Percentiles rank a stretch among this genome's conserved stretches.
phyloP scores from a whole-genome alignment of 2,888 invertebrate genomes.

The Conus canariensis region DNA sequence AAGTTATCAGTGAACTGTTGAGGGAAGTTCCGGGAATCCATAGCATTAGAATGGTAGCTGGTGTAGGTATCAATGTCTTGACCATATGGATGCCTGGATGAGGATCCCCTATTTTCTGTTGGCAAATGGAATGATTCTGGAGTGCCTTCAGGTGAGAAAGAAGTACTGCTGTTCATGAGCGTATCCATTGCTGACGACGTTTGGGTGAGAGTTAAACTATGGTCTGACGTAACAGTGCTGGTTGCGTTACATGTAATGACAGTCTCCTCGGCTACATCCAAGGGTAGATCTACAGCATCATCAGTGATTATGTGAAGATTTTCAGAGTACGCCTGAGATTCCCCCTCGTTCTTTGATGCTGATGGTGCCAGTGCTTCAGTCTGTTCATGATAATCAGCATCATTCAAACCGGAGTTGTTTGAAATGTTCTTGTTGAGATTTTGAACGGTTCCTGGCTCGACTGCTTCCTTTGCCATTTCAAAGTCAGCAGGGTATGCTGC shows the following conservation, averaged over 20 bases:
- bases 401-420: not conserved
- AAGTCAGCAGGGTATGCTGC: not conserved
- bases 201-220: not conserved
- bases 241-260: not conserved
- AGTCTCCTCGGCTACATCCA: slow-evolving; percentile 30
- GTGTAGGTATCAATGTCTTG: not conserved
- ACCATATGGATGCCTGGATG: not conserved
- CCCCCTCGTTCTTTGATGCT: not conserved
- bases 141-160: not conserved
- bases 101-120: not conserved
- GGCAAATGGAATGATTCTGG: not conserved
- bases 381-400: not conserved
- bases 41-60: not conserved
- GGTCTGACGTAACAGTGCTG: not conserved
- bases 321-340: not conserved
- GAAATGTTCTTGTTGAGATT: not conserved
- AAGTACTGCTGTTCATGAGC: slow-evolving; percentile 6
- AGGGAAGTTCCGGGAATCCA: not conserved
- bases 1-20: not conserved
- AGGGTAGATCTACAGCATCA: not conserved
- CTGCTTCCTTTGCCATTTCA: not conserved
- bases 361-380: not conserved
- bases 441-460: not conserved
- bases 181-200: slow-evolving; percentile 32
- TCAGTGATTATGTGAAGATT: slow-evolving; percentile 4